A percentile compares a stretch with the other conserved stretches of the same genome.
phyloP scores from a whole-genome alignment of 1,140 invertebrate genomes.

The Heliconius hermathena region DNA sequence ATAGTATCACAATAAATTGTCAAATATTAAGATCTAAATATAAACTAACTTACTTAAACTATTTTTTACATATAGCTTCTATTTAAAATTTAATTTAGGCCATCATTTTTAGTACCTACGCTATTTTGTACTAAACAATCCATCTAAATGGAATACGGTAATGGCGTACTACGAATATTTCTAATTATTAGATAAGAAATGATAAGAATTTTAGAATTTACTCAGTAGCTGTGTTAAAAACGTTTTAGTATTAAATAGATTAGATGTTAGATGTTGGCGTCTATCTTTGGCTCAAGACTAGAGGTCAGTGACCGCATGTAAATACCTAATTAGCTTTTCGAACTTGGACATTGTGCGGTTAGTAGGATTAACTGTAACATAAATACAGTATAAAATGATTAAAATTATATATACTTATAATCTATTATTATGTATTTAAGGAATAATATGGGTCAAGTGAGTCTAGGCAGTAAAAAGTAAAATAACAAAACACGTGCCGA shows the following conservation, averaged over 20 bases:
- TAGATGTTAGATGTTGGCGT: conserved; percentile 20
- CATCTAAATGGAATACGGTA: too few relatives aligned
- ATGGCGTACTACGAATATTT: too few relatives aligned
- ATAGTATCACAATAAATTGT: too few relatives aligned
- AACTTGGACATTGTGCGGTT: conserved; percentile 7
- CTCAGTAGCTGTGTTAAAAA: not conserved
- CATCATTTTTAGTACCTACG: too few relatives aligned
- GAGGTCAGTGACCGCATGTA: conserved; percentile 37
- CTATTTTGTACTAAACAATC: too few relatives aligned
- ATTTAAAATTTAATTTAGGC: too few relatives aligned
- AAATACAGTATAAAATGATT: not conserved
- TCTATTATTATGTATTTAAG: not conserved
- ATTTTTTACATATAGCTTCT: too few relatives aligned
- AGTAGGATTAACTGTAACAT: not conserved
- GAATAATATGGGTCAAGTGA: not conserved
- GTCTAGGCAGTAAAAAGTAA: not conserved
- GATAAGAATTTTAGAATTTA: not conserved
- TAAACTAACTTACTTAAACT: too few relatives aligned
- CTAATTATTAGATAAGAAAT: not conserved
- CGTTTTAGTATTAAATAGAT: conserved; percentile 6
- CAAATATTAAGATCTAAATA: too few relatives aligned
- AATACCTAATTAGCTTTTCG: conserved; percentile 35
- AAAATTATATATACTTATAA: not conserved
- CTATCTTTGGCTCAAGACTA: conserved; percentile 39
- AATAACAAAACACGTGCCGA: conserved; percentile 9